phyloP scores from a whole-genome alignment of 2,113 vertebrate genomes.

The Blennius ocellaris region DNA sequence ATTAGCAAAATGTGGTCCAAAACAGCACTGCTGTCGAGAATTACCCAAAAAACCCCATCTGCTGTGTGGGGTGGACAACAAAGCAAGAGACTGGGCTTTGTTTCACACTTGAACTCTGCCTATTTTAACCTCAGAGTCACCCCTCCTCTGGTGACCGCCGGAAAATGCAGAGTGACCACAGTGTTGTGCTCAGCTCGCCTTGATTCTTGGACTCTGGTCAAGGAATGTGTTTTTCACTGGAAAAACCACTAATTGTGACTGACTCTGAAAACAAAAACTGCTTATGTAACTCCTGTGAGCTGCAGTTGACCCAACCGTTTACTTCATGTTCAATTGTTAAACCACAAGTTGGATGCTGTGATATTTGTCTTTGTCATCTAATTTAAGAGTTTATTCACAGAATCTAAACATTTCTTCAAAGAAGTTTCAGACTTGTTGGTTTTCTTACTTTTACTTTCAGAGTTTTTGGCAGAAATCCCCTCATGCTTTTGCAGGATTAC shows the following conservation, averaged over 20 bases:
- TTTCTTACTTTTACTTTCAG: not conserved
- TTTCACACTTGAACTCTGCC: conserved; percentile 60
- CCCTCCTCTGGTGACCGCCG: conserved; percentile 66
- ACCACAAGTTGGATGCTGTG: not conserved
- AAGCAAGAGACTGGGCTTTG: conserved; percentile 27
- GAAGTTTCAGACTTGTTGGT: not conserved
- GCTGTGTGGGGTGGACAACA: conserved; percentile 7
- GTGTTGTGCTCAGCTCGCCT: conserved; percentile 53
- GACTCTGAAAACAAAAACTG: conserved; percentile 56
- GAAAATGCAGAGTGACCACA: conserved; percentile 63
- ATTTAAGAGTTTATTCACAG: not conserved
- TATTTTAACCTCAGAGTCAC: conserved; percentile 72
- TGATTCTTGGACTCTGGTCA: conserved; percentile 63
- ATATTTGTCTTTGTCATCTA: conserved; percentile 18
- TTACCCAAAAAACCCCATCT: not conserved
- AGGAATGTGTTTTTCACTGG: conserved; percentile 77
- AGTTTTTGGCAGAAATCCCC: no score
- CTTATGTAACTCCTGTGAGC: conserved; percentile 62
- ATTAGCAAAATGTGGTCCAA: not conserved
- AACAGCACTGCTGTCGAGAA: not conserved
- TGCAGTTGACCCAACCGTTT: conserved; percentile 50
- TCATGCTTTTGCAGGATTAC: no score
- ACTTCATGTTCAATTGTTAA: conserved; percentile 23
- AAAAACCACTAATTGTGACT: conserved; percentile 79
- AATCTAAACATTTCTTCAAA: not conserved